Evolutionary conservation across 2,797 vertebrate species (phyloP).

Genomic region (Limosa lapponica): DNA sequence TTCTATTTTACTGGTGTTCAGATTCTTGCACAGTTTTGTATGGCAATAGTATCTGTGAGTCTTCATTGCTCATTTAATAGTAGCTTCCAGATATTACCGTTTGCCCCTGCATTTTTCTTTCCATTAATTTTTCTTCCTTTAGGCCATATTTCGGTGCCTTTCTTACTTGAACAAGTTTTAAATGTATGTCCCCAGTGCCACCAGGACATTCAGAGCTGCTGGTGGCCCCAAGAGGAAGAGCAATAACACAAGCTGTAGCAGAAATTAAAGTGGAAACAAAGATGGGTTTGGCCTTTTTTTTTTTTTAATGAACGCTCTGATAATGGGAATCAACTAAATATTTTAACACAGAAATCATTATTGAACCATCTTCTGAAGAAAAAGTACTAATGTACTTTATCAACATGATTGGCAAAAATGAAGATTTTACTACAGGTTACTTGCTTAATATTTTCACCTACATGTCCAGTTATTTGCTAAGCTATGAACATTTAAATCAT

Average conservation of each 20-base stretch:
- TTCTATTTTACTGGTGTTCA: not conserved
- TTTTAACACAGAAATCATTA: not conserved
- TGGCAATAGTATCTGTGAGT: not conserved
- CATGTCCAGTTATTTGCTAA: not conserved
- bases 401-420: not conserved
- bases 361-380: not conserved
- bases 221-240: not conserved
- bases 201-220: not conserved
- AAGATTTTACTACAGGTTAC: not conserved
- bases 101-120: not conserved
- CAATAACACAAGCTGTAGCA: not conserved
- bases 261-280: not conserved
- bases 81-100: not conserved
- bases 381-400: not conserved
- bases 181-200: not conserved
- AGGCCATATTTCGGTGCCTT: not conserved
- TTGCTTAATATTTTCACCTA: not conserved
- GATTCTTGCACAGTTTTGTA: not conserved
- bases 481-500: not conserved
- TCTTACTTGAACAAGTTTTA: not conserved
- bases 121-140: not conserved
- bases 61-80: not conserved
- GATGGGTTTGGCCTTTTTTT: too few species aligned
- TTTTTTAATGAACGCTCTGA: not conserved
- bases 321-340: not conserved